Evolutionary conservation across 2,888 invertebrate genomes (phyloP), one percentile per base, ranked within the genome.

Genomic region (Tyria jacobaeae): DNA sequence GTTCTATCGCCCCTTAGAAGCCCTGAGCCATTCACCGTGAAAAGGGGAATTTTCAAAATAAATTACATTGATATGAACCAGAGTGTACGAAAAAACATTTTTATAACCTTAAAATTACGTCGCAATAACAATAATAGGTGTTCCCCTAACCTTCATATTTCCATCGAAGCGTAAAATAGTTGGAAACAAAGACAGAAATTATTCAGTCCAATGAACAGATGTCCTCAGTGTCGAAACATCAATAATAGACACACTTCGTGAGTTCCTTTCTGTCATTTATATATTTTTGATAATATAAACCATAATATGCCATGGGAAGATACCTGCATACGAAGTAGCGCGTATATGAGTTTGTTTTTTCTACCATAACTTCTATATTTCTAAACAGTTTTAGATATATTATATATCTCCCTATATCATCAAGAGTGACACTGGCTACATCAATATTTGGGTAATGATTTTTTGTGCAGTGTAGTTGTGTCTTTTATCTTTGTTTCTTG

Each of bases 181-280:
- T 69, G 70, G 71, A 76, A 77, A 78, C 76, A 78, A 73, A 62
- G 71, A 69, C 55, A 71, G 60, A 70, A 79, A 83, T 81, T 80
- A 80, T 79, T 62, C 79, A 75, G 74, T 78, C 74, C 76, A 79
- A 73, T 81, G 83, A 75, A 68, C 71, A 62, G 62, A 66, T 72
- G 57, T 65, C 64, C 68, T 34, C 70, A 70, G 76, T 76, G 74
- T 73, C 65, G 63, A 57, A 64, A 74, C 71, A 76, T 70, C 72
- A 63, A 75, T 75, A 73, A 63, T 56, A 39, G 53, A 72, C 71
- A 76, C 74, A 64, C 70, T 21, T 60, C 17, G 35, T 56, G 12
- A 44, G 14, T 55, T 14, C 24, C 1, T 35, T 56, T 39, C 35
- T 24, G 10, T 21, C 21, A 3, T 34, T 35, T 12, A 14, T 3